Evolutionary conservation across 2,888 invertebrate species (phyloP).

Genomic region (Oligia strigilis): DNA sequence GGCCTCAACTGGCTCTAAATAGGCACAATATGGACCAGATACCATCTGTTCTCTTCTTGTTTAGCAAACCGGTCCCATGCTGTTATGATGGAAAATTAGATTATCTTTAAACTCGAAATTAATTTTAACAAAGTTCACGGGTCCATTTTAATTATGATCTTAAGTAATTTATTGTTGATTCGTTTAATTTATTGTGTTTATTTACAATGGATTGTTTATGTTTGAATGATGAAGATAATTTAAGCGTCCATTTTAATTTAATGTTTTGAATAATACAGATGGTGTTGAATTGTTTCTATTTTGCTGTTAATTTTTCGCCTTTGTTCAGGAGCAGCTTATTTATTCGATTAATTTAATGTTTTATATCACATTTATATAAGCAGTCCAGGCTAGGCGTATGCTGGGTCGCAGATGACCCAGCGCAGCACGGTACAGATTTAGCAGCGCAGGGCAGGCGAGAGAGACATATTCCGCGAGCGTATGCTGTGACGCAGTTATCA

Average conservation of each 20-base stretch:
- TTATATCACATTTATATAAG: background rate
- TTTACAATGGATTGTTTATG: constrained; percentile 39
- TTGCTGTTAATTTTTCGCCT: background rate
- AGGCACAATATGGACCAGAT: constrained; percentile 58
- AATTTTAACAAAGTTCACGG: constrained; percentile 45
- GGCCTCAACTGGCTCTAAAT: constrained; percentile 54
- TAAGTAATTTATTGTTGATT: constrained; percentile 58
- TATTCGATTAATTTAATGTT: background rate
- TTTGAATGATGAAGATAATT: constrained; percentile 47
- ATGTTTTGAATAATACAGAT: constrained; percentile 40
- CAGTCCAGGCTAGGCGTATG: too few relatives aligned
- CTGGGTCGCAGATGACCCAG: too few relatives aligned
- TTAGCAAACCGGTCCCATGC: constrained; percentile 28
- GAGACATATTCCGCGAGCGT: too few relatives aligned
- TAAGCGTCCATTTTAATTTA: constrained; percentile 37
- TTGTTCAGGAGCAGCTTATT: background rate
- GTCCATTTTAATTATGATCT: constrained; percentile 58
- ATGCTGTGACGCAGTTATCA: too few relatives aligned
- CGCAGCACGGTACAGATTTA: too few relatives aligned
- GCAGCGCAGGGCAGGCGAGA: too few relatives aligned
- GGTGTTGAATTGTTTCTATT: constrained; percentile 15
- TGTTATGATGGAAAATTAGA: constrained; percentile 51
- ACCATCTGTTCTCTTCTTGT: constrained; percentile 55
- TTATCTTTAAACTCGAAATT: constrained; percentile 52
- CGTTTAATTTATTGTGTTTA: constrained; percentile 60